Evolutionary conservation across 2,888 invertebrate genomes (phyloP).

Genomic region (Drosophila atripex): DNA sequence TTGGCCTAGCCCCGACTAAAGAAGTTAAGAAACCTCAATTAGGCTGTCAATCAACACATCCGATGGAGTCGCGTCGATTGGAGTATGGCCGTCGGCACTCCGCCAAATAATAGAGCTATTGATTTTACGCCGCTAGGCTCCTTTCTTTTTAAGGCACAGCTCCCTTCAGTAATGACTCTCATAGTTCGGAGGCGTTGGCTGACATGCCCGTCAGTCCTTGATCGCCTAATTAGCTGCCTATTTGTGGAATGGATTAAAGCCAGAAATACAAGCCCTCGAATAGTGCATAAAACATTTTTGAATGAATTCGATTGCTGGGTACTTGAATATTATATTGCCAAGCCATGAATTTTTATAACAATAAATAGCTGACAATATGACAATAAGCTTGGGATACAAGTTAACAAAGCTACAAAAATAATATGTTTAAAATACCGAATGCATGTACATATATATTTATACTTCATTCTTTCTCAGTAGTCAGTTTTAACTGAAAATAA

Average conservation of each 20-base stretch:
- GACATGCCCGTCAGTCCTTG: conserved; percentile 53
- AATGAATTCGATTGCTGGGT: not conserved
- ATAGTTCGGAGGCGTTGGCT: conserved; percentile 39
- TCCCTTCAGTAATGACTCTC: conserved; percentile 46
- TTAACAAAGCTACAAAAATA: no score
- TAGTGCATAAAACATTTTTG: conserved; percentile 12
- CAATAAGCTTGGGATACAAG: no score
- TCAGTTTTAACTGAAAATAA: not conserved
- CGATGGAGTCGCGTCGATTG: conserved; percentile 35
- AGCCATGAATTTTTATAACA: not conserved
- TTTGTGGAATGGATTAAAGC: conserved; percentile 21
- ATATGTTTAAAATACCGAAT: no score
- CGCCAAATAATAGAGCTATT: conserved; percentile 69
- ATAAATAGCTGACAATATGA: no score
- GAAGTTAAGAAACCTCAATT: conserved; percentile 72
- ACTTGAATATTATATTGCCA: not conserved
- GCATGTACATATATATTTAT: no score
- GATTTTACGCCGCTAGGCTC: conserved; percentile 53
- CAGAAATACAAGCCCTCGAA: conserved; percentile 10
- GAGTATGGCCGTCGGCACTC: conserved; percentile 25
- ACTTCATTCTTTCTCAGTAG: not conserved
- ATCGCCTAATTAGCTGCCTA: conserved; percentile 63
- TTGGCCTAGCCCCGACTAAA: conserved; percentile 56
- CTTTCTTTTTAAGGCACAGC: conserved; percentile 14
- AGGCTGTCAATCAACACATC: conserved; percentile 71